phyloP scores from a whole-genome alignment of 1,140 invertebrate species.

The Macrobrachium nipponense region DNA sequence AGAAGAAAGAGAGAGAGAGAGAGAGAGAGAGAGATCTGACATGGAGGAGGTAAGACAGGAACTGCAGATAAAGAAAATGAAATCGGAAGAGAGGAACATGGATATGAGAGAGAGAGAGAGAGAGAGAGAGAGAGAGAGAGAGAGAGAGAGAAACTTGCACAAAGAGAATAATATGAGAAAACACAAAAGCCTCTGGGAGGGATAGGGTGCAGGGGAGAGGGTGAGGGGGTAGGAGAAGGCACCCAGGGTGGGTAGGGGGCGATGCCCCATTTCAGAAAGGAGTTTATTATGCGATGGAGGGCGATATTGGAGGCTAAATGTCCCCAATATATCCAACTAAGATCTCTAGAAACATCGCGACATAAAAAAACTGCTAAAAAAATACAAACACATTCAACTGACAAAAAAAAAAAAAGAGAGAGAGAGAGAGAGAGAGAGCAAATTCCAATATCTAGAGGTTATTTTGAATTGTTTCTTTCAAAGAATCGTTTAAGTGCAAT shows the following conservation, averaged over 20 bases:
- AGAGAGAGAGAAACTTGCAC: background rate
- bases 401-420: too few relatives aligned
- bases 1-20: background rate
- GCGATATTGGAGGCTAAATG: background rate
- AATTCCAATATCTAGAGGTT: too few relatives aligned
- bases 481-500: too few relatives aligned
- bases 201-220: background rate
- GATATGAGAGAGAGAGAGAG: too few relatives aligned
- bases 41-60: background rate
- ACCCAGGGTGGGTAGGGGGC: background rate
- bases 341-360: too few relatives aligned
- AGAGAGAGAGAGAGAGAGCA: too few relatives aligned
- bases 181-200: background rate
- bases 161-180: background rate
- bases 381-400: too few relatives aligned
- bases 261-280: background rate
- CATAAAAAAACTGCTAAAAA: too few relatives aligned
- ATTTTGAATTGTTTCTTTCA: background rate
- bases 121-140: too few relatives aligned
- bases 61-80: too few relatives aligned
- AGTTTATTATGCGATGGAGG: slow-evolving; percentile 1
- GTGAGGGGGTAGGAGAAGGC: background rate
- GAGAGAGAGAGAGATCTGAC: background rate
- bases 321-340: too few relatives aligned
- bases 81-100: background rate